Percentiles rank a stretch among this genome's conserved stretches.
These are phyloP conservation scores for Microvelia longipes DNA, from an alignment of 1,140 invertebrate species.

Conservation along the genomic window DNA sequence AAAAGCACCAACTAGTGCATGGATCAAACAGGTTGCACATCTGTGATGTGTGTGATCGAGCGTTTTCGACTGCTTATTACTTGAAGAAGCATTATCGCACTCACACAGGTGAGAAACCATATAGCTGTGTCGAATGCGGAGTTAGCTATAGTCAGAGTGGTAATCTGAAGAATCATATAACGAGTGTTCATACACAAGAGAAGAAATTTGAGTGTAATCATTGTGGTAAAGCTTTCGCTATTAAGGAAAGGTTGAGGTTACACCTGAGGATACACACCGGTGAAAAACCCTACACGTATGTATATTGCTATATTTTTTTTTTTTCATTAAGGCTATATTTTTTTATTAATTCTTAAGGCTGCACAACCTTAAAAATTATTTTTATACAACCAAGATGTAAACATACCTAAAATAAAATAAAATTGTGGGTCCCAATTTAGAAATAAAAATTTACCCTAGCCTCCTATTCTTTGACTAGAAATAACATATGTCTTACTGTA, in stretches of 20 bases:
- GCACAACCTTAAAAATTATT: no score
- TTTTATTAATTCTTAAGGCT: no score
- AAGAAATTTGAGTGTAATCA: conserved; percentile 20
- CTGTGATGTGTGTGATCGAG: conserved; percentile 15
- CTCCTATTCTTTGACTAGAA: no score
- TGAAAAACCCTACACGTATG: conserved; percentile 68
- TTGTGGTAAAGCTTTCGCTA: conserved; percentile 49
- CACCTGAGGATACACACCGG: conserved; percentile 43
- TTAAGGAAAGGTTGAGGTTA: conserved; percentile 57
- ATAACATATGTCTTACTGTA: no score
- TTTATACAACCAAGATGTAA: no score
- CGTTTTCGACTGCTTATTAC: conserved; percentile 14
- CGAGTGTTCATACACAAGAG: conserved; percentile 15
- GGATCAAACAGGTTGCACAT: background rate
- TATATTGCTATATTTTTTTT: conserved; percentile 5
- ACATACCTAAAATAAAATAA: no score
- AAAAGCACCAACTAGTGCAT: no score
- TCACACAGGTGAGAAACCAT: conserved; percentile 27
- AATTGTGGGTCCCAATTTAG: no score
- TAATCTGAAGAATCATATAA: conserved; percentile 16
- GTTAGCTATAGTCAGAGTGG: conserved; percentile 29
- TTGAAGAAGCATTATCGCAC: conserved; percentile 28
- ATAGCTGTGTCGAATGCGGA: conserved; percentile 20
- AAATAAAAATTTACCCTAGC: no score
- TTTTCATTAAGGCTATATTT: no score